These are phyloP conservation scores for Cataglyphis altisquamis DNA, from an alignment of 2,888 invertebrate species.

Conservation along the genomic window DNA sequence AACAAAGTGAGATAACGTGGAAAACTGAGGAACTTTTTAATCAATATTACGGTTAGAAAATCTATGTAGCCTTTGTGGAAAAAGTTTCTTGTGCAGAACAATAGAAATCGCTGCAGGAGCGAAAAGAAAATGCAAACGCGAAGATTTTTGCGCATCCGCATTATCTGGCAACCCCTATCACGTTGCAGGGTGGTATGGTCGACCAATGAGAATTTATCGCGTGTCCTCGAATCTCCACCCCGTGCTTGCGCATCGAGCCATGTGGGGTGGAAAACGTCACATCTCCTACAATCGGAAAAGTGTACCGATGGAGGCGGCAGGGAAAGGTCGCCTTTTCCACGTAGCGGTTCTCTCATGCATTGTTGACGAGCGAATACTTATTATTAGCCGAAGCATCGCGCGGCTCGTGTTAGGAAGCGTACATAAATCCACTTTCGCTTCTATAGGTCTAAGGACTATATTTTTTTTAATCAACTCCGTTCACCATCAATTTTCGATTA, in stretches of 20 bases:
- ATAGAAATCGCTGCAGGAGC: not conserved
- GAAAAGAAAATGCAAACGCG: not conserved
- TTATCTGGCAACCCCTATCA: not conserved
- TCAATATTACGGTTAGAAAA: not conserved
- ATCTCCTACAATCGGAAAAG: constrained; percentile 17
- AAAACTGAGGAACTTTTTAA: not conserved
- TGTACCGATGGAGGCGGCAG: constrained; percentile 25
- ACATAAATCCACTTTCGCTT: constrained; percentile 8
- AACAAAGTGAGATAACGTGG: not conserved
- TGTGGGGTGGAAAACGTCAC: constrained; percentile 62
- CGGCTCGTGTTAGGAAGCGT: constrained; percentile 2
- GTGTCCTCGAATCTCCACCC: constrained; percentile 49
- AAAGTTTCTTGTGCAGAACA: not conserved
- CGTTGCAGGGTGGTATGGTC: not conserved
- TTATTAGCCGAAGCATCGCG: constrained; percentile 28
- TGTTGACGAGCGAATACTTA: constrained; percentile 53
- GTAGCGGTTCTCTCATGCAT: constrained; percentile 59
- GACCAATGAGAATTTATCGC: constrained; percentile 63
- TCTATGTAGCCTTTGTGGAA: not conserved
- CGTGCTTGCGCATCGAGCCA: constrained; percentile 44
- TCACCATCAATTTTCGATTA: not conserved
- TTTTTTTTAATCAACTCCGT: not conserved
- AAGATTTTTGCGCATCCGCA: not conserved
- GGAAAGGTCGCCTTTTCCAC: constrained; percentile 65
- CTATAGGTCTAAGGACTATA: constrained; percentile 1